These are phyloP conservation scores for Micropterix aruncella DNA, from an alignment of 2,888 invertebrate species.

Conservation along the genomic window DNA sequence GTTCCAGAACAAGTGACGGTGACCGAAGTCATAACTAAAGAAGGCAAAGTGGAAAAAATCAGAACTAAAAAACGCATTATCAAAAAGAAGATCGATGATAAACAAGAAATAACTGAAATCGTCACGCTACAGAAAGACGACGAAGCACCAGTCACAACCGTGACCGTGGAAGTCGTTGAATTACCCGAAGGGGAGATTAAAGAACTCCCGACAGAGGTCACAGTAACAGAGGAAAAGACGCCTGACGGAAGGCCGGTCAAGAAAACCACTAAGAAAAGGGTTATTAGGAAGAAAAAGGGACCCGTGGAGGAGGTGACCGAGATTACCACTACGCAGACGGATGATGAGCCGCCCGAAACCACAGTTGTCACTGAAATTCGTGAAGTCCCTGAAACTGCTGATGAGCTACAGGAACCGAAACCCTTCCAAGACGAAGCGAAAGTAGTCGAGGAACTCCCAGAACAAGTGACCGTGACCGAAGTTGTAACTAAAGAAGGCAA, in stretches of 20 bases:
- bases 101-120: constrained; percentile 19
- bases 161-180: constrained; percentile 12
- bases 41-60: constrained; percentile 21
- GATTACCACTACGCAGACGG: constrained; percentile 16
- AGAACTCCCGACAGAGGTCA: constrained; percentile 17
- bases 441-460: not conserved
- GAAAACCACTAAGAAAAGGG: constrained; percentile 15
- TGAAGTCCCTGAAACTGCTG: constrained; percentile 14
- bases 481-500: constrained; percentile 14
- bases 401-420: not conserved
- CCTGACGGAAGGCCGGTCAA: constrained; percentile 22
- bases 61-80: constrained; percentile 16
- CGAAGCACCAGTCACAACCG: constrained; percentile 16
- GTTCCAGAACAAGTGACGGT: constrained; percentile 19
- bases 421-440: no score
- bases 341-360: constrained; percentile 18
- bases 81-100: constrained; percentile 16
- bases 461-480: constrained; percentile 14
- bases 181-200: constrained; percentile 11
- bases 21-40: constrained; percentile 21
- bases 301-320: constrained; percentile 20
- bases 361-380: constrained; percentile 15
- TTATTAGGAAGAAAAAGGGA: constrained; percentile 15
- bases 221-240: constrained; percentile 17
- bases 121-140: constrained; percentile 18